These are phyloP conservation scores for Marcusenius ussheri DNA, from an alignment of 2,113 vertebrate genomes.

Conservation along the genomic window DNA sequence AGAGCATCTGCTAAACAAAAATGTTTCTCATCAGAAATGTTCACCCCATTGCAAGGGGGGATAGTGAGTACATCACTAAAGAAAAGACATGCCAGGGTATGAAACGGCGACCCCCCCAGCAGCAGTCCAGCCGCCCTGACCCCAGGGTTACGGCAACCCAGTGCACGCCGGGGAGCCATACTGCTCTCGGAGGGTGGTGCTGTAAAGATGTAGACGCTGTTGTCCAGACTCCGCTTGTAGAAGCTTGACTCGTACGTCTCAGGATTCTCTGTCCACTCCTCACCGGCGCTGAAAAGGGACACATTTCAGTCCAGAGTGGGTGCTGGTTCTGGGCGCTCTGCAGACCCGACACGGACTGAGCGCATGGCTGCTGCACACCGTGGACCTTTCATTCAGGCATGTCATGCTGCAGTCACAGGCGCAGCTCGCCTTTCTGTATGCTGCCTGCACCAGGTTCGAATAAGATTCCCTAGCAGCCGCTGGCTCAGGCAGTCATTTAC, in stretches of 20 bases:
- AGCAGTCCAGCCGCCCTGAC: background rate
- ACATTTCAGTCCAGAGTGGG: background rate
- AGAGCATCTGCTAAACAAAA: background rate
- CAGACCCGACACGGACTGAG: background rate
- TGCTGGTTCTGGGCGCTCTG: background rate
- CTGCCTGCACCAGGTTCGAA: background rate
- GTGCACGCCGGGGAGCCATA: slow-evolving; percentile 44
- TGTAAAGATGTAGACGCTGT: slow-evolving; percentile 86
- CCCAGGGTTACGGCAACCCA: background rate
- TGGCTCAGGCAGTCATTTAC: background rate
- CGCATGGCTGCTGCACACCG: background rate
- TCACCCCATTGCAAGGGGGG: background rate
- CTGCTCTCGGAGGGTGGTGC: slow-evolving; percentile 71
- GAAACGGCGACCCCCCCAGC: background rate
- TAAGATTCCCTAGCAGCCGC: background rate
- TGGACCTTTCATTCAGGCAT: background rate
- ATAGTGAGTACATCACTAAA: background rate
- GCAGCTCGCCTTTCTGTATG: background rate
- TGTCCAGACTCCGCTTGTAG: slow-evolving; percentile 91
- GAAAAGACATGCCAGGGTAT: background rate
- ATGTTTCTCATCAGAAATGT: background rate
- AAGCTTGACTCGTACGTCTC: slow-evolving; percentile 92
- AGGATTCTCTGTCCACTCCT: slow-evolving; percentile 78
- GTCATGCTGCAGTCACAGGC: background rate
- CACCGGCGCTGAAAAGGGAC: slow-evolving; percentile 56